Evolutionary conservation across 2,888 invertebrate genomes (phyloP), one percentile per base, ranked within the genome.

Genomic region (Plutella xylostella): DNA sequence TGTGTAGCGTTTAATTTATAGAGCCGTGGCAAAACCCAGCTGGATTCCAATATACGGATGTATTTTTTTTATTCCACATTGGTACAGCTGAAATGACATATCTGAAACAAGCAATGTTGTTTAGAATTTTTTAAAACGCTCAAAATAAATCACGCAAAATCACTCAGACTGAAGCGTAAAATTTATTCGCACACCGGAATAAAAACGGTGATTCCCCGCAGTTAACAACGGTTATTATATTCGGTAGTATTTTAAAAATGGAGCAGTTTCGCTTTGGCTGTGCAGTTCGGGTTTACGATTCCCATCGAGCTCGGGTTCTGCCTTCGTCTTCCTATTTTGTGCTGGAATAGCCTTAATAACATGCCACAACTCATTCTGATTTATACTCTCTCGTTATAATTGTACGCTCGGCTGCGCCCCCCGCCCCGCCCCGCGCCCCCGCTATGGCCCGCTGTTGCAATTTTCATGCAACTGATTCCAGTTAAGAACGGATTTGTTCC

Each of bases 281-380:
- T 9, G 6, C 5, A 7, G 25, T 25, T 12, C n/a, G 28, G 28
- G 28, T 65, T 70, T 67, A 67, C 68, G 64, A 62, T 66, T 67
- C 65, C 65, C 68, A 70, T 73, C 70, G 68, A 63, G 69, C 63
- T 59, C 62, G 62, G n/a, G n/a, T n/a, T 58, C 62, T 14, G 15
- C 37, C 5, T 5, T 37, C 71, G 62, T 74, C 76, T 73, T 74
- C 68, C 68, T 70, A 71, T 73, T 75, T 72, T 64, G 68, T 71
- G 63, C 65, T 67, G 68, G 68, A 72, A 72, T 72, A 72, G 72
- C 74, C 74, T 77, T 84, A 83, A 82, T 82, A 84, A 77, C 77
- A 74, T 71, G 79, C 82, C 82, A 78, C 83, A 79, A 78, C 74
- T 82, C 83, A 80, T 78, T 74, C 77, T 83, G 84, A 85, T 85